Conservation (phyloP, 64 coral and sea anemone species). For the Hydrozoanthus tunicans region DNA sequence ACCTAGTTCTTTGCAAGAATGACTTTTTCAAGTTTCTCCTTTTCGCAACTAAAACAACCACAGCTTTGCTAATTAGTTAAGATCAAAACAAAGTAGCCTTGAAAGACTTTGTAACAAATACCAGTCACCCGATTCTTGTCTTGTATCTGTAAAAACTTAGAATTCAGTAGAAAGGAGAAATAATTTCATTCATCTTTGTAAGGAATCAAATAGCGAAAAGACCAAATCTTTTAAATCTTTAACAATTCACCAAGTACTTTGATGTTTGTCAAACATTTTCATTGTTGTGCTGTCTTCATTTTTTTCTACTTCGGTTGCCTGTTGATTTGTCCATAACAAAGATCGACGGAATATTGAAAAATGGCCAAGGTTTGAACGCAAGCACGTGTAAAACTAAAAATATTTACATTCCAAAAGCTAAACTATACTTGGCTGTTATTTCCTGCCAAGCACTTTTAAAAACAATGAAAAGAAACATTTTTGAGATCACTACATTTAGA, state of each 20-base stretch:
- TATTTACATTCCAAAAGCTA: constrained; percentile 30
- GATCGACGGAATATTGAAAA: not conserved
- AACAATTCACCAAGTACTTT: constrained; percentile 24
- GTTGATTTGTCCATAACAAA: constrained; percentile 33
- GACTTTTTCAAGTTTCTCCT: not conserved
- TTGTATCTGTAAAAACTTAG: not conserved
- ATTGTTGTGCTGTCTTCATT: constrained; percentile 48
- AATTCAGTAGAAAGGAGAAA: not conserved
- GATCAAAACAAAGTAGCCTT: constrained; percentile 24
- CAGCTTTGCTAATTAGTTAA: not conserved
- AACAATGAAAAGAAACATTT: constrained; percentile 32
- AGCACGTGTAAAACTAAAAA: not conserved
- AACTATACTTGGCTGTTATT: not conserved
- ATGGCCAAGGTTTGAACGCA: not conserved
- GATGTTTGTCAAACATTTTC: constrained; percentile 43
- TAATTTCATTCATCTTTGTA: not conserved
- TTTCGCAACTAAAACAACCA: constrained; percentile 13
- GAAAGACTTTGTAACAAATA: constrained; percentile 16
- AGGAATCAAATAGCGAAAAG: constrained; percentile 12
- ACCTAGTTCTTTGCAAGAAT: constrained; percentile 3
- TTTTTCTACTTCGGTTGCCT: constrained; percentile 39
- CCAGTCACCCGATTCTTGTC: not conserved
- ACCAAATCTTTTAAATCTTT: not conserved
- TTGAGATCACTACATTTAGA: constrained; percentile 50
- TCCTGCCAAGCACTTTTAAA: not conserved